Base-by-base conservation (phyloP, 2,888 invertebrate genomes). In the Drosophila mettleri region DNA sequence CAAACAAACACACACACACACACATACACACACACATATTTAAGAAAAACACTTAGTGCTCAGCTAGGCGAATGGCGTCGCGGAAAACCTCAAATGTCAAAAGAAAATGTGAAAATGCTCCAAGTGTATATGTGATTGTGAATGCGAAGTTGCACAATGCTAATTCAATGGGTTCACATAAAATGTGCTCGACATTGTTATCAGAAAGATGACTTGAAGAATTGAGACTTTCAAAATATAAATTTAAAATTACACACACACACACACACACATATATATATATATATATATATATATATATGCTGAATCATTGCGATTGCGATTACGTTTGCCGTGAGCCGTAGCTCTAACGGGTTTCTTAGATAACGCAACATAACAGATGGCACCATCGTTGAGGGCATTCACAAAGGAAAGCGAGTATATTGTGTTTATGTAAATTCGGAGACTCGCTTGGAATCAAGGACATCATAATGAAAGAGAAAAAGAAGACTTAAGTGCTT, bases 261-360 rank as follows among this genome's bases (percentile, higher is more conserved):
- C n/a, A n/a, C n/a, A n/a, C n/a, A n/a, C n/a, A n/a, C n/a, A 20
- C 43, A n/a, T 24, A 43, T 22, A 8, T 6, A 24, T 24, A 24
- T 24, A 31, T 45, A 55, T 41, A 70, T 49, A 41, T 45, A 34
- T 10, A 49, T 24, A 34, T 22, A 34, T 29, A 34, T 10, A 2
- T 77, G 73, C 62, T 67, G 62, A 77, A 29, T 74, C 73, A 74
- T 64, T 24, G 9, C 34, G 63, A 63, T 60, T 60, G 2, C 24
- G 16, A 64, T 58, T 60, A 41, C 48, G 27, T 14, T 51, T 41
- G 8, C 27, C 27, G 45, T 77, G 72, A 60, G 51, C 20, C 52
- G 22, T 22, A 57, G 48, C 38, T 65, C 34, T 49, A 58, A 22
- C 24, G 36, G n/a, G 4, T 36, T 55, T 27, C 24, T 3, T 29